phyloP scores from a whole-genome alignment of 1,140 invertebrate species.

The Zophobas morio region DNA sequence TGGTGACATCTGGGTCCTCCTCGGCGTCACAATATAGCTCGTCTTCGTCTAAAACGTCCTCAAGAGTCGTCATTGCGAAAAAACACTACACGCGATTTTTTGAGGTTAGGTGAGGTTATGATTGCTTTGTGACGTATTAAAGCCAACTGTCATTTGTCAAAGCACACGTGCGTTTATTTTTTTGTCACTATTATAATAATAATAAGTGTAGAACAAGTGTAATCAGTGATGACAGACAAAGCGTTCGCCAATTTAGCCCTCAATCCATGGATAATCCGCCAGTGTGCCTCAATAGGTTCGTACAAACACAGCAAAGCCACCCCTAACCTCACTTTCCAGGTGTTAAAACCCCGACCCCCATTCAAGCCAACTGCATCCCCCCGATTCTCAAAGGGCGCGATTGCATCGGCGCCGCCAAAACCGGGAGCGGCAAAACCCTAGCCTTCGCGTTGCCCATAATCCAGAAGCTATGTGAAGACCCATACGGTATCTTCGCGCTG shows the following conservation, averaged over 20 bases:
- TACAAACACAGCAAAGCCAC: neutral
- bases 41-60: conserved; percentile 54
- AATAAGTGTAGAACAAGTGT: too few species aligned
- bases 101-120: neutral
- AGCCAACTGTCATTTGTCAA: too few species aligned
- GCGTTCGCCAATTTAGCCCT: conserved; percentile 52
- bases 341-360: conserved; percentile 86
- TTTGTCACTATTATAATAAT: too few species aligned
- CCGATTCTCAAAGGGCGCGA: conserved; percentile 87
- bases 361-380: conserved; percentile 87
- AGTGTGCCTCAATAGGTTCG: conserved; percentile 60
- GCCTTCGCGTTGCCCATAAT: conserved; percentile 97
- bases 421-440: conserved; percentile 98
- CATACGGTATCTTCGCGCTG: conserved; percentile 96
- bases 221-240: conserved; percentile 37
- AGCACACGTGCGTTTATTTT: too few species aligned
- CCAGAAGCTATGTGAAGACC: conserved; percentile 91
- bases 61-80: conserved; percentile 4
- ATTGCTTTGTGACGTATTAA: too few species aligned
- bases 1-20: conserved; percentile 63
- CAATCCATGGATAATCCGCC: conserved; percentile 60
- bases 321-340: conserved; percentile 70
- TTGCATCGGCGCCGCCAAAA: conserved; percentile 96
- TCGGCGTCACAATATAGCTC: conserved; percentile 69
- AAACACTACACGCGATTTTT: neutral